Evolutionary conservation across 2,113 vertebrate species (phyloP), one percentile per base, ranked within the genome.

Genomic region (Entosphenus tridentatus): DNA sequence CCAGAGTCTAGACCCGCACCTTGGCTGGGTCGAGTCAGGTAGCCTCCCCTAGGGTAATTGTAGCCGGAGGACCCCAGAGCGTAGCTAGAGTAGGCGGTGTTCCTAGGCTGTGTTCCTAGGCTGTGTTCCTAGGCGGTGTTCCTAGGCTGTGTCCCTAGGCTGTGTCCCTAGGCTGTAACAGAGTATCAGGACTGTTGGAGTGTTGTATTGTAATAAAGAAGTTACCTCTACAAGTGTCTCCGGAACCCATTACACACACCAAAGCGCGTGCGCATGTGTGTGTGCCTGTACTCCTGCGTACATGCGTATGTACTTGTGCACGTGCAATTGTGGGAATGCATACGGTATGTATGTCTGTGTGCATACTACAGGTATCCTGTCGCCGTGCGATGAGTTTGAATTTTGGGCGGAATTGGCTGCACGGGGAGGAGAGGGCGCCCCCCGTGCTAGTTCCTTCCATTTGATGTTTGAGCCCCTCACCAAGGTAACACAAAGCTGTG

Each of bases 331-430:
- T 12, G 21, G 11, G 72, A 3, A 57, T 55, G 6, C 56, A 67
- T 10, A 7, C 71, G 8, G 12, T 18, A 54, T 56, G 7, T 57
- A 57, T 62, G 67, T 54, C 17, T 1, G 73, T 73, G 56, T 68
- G n/a, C 71, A 14, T 73, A 77, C 72, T 80, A 56, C 72, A 96
- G 93, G 86, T 74, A 87, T 96, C 75, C 77, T 95, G 72, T 85
- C 83, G 68, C 89, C 89, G 57, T 78, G 57, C 77, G 93, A 96
- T 84, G 91, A 96, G 75, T 92, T 97, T 78, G 83, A 87, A 75
- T 95, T 87, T 77, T 98, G 93, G 91, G 74, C 70, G 65, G 86
- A 96, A 69, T 78, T 87, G 72, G 78, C 81, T 74, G 80, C 65
- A 71, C 81, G 74, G 77, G 86, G 80, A 70, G 81, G 75, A 78